These are phyloP conservation scores for Muscidifurax raptorellus DNA, from an alignment of 1,140 invertebrate species.

Conservation along the genomic window DNA sequence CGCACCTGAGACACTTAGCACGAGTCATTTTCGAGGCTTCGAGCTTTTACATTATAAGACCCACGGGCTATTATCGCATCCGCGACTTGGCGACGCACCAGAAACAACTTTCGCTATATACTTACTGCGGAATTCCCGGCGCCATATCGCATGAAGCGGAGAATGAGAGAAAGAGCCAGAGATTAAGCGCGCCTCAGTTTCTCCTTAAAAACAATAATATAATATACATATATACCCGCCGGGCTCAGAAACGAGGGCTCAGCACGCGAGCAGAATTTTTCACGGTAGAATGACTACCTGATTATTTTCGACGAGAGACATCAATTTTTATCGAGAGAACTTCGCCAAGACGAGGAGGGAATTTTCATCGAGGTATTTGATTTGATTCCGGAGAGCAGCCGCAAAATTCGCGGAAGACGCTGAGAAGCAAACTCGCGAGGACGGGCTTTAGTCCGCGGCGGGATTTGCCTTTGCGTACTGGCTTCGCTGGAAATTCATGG, in stretches of 20 bases:
- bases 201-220: conserved; percentile 45
- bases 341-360: background rate
- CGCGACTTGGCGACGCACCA: conserved; percentile 48
- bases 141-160: conserved; percentile 11
- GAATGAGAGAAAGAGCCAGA: background rate
- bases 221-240: too few relatives aligned
- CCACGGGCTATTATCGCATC: conserved; percentile 13
- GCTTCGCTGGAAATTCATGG: background rate
- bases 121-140: background rate
- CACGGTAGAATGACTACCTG: too few relatives aligned
- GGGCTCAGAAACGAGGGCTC: background rate
- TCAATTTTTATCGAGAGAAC: background rate
- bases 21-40: conserved; percentile 22
- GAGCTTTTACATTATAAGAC: background rate
- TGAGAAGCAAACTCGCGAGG: background rate
- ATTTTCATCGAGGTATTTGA: background rate
- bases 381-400: background rate
- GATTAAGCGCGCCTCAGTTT: conserved; percentile 35
- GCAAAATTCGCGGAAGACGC: background rate
- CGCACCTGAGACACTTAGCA: background rate
- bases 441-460: background rate
- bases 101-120: conserved; percentile 44
- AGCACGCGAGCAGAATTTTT: background rate
- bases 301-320: background rate
- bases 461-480: background rate